Percentiles rank a stretch among this genome's conserved stretches.
phyloP scores from a whole-genome alignment of 1,140 invertebrate species.

The Aphelenchoides fujianensis region DNA sequence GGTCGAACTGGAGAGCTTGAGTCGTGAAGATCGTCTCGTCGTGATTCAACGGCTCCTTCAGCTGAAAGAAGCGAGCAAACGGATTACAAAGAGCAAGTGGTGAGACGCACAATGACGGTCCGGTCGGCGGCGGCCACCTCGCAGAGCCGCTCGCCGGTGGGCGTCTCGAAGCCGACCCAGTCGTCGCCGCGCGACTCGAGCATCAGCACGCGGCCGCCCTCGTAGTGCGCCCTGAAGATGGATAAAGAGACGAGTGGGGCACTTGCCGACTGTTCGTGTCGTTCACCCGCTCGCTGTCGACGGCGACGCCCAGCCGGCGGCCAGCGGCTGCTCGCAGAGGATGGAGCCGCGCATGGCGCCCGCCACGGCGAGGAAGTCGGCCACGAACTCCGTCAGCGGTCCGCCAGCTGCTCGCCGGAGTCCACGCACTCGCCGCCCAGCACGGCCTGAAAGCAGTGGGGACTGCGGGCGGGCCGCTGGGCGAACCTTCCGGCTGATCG shows the following conservation, averaged over 20 bases:
- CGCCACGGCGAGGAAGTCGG: constrained; percentile 8
- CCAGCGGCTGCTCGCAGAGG: background rate
- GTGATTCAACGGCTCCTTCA: background rate
- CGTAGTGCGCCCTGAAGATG: background rate
- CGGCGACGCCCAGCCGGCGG: background rate
- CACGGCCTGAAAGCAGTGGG: constrained; percentile 24
- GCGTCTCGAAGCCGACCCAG: background rate
- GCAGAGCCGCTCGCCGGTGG: background rate
- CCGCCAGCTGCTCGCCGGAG: constrained; percentile 17
- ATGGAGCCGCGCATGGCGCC: constrained; percentile 17
- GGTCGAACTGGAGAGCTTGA: constrained; percentile 6
- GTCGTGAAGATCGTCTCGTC: background rate
- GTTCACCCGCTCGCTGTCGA: constrained; percentile 1
- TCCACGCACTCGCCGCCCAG: constrained; percentile 27
- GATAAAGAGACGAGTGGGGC: background rate
- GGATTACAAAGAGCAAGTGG: no score
- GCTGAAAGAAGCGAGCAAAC: background rate
- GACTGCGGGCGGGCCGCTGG: no score
- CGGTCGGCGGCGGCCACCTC: background rate
- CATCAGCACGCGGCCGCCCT: background rate
- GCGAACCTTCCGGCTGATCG: constrained; percentile 19
- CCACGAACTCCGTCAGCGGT: constrained; percentile 13
- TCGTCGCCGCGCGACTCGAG: background rate
- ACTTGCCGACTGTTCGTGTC: constrained; percentile 21
- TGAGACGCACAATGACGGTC: constrained; percentile 1